These are phyloP conservation scores for Cyprinella venusta DNA, from an alignment of 2,797 vertebrate genomes.

Conservation along the genomic window DNA sequence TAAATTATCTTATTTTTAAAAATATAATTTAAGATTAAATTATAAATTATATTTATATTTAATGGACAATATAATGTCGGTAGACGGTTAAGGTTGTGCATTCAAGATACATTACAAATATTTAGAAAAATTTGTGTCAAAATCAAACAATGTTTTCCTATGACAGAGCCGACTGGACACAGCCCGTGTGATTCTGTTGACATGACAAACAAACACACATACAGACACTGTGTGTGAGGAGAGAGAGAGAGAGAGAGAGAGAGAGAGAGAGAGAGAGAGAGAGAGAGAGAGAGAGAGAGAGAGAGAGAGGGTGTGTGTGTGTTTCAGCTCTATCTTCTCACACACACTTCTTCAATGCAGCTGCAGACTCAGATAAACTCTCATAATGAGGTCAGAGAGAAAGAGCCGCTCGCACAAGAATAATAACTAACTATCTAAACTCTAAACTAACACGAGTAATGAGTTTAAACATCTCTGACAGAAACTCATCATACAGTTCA, in stretches of 20 bases:
- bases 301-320: not conserved
- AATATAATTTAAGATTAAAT: too few relatives aligned
- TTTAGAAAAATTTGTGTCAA: not conserved
- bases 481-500: not conserved
- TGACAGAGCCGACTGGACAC: not conserved
- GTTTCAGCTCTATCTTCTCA: not conserved
- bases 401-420: not conserved
- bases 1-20: too few relatives aligned
- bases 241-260: not conserved
- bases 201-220: not conserved
- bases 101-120: not conserved
- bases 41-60: too few relatives aligned
- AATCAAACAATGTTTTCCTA: not conserved
- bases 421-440: not conserved
- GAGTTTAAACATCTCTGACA: not conserved
- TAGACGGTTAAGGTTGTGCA: too few relatives aligned
- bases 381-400: not conserved
- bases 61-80: too few relatives aligned
- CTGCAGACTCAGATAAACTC: constrained; percentile 8
- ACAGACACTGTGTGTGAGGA: too few relatives aligned
- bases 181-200: not conserved
- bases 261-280: too few relatives aligned
- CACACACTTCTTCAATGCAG: not conserved
- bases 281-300: too few relatives aligned
- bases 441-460: not conserved